Base-by-base conservation (phyloP, 2,113 vertebrate species). In the Taurulus bubalis region DNA sequence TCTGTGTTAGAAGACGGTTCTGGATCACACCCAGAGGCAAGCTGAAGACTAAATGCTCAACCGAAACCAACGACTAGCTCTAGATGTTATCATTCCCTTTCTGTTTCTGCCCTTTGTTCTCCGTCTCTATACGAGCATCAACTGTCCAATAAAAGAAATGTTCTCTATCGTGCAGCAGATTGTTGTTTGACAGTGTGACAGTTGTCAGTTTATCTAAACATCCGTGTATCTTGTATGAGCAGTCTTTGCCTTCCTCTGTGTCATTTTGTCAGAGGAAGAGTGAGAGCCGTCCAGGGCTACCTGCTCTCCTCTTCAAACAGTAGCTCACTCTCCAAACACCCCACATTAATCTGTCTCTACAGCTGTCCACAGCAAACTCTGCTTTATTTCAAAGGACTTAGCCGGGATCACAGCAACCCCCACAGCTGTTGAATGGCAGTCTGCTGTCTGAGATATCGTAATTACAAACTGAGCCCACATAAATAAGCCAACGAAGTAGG, bases 301-400 rank as follows among this genome's bases (percentile, higher is more conserved):
- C 64, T 74, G 63, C 70, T 53, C 45, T 74, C 45, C 24, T 59
- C 75, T 74, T 89, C 83, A 78, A 79, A 82, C 26, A 47, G 59
- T 36, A 45, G 59, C 58, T 34, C 34, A 34, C 40, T 75, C 80
- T 89, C 80, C 83, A 77, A 87, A 86, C 77, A 80, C 42, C 59
- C 47, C 32, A 64, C 71, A 72, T 82, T 49, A 84, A 86, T 79
- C 86, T 78, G 72, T 74, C 42, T 67, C 40, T 26, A 68, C 86
- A 87, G 80, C 81, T 78, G 80, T 78, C 67, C 66, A 75, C 22
- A 24, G 51, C 70, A 80, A 87, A 85, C 76, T 80, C 67, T 49
- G 76, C 67, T 75, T 68, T 77, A 70, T 82, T 89, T 82, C 71
- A 89, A 87, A 83, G 81, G 76, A 55, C 62, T 60, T 38, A 80